Evolutionary conservation across 2,797 vertebrate genomes (phyloP).

Genomic region (Urocyon cinereoargenteus): DNA sequence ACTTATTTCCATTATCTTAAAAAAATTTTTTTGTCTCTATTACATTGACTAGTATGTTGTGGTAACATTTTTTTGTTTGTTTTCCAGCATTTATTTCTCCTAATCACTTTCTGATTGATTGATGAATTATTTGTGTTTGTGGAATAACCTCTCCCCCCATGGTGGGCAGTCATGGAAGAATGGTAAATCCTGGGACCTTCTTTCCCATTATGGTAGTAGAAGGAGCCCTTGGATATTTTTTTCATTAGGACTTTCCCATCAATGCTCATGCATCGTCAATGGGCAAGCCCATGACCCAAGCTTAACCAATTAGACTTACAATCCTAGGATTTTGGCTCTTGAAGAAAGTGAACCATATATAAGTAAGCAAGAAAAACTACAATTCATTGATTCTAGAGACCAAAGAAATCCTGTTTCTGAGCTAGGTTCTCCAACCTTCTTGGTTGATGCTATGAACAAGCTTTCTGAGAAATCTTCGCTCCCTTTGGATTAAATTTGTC

Average conservation of each 20-base stretch:
- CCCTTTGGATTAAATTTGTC: neutral
- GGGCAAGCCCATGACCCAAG: neutral
- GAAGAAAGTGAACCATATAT: neutral
- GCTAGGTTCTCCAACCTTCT: neutral
- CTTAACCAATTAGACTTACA: neutral
- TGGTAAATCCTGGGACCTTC: neutral
- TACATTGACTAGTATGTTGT: neutral
- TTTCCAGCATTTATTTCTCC: neutral
- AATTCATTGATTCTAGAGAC: neutral
- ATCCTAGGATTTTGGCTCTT: neutral
- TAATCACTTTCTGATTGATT: neutral
- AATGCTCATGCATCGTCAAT: neutral
- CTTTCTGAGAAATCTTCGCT: neutral
- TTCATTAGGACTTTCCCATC: neutral
- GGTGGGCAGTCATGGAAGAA: neutral
- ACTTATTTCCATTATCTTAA: neutral
- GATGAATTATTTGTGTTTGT: neutral
- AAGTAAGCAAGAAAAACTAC: neutral
- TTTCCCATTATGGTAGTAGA: neutral
- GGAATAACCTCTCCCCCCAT: neutral
- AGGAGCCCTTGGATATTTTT: neutral
- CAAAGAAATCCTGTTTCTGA: neutral
- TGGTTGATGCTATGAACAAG: neutral
- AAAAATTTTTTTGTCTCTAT: neutral
- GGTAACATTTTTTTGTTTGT: neutral